A percentile compares a stretch with the other conserved stretches of the same genome.
These are phyloP conservation scores for Drusus annulatus DNA, from an alignment of 1,140 invertebrate species.

Conservation along the genomic window DNA sequence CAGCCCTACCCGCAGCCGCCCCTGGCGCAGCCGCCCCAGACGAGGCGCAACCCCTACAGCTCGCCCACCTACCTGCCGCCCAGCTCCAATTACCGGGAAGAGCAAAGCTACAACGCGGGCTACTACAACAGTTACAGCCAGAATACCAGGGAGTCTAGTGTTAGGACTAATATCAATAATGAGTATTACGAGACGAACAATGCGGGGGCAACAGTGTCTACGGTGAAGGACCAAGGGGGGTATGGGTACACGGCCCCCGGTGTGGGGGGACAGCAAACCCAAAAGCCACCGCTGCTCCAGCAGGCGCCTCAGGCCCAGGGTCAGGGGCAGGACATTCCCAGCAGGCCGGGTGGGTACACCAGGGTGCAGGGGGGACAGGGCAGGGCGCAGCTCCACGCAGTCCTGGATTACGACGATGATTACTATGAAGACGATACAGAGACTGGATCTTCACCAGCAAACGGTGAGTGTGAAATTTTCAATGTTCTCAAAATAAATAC, in stretches of 20 bases:
- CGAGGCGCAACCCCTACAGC: conserved; percentile 42
- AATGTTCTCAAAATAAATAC: too few species aligned
- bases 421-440: conserved; percentile 71
- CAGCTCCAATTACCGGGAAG: neutral
- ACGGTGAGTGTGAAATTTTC: conserved; percentile 31
- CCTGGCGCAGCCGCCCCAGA: conserved; percentile 8
- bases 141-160: neutral
- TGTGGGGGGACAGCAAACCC: conserved; percentile 45
- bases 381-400: conserved; percentile 79
- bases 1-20: conserved; percentile 29
- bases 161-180: conserved; percentile 33
- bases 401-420: conserved; percentile 78
- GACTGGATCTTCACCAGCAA: conserved; percentile 23
- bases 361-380: conserved; percentile 66
- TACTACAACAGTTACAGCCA: neutral
- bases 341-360: conserved; percentile 73
- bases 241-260: conserved; percentile 13
- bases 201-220: neutral
- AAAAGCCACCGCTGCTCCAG: conserved; percentile 70
- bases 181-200: conserved; percentile 35
- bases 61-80: conserved; percentile 53
- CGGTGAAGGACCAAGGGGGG: neutral
- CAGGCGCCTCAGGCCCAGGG: conserved; percentile 50
- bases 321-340: conserved; percentile 61
- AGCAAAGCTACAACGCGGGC: neutral